Conservation (phyloP, 2,113 vertebrate genomes). For the Brachirus orientalis region DNA sequence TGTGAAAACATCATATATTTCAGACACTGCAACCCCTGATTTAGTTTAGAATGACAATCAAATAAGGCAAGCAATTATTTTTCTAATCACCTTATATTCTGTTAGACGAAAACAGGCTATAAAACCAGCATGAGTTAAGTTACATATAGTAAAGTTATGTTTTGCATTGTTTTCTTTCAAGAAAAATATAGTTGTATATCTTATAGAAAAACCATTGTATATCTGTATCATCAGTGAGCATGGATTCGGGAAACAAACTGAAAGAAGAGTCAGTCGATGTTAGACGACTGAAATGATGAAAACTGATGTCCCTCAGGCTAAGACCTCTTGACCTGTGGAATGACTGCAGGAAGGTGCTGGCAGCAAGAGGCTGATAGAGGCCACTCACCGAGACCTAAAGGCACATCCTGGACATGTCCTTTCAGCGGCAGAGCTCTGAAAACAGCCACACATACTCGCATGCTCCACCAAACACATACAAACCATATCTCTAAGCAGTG, state of each 20-base stretch:
- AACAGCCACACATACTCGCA: conserved; percentile 43
- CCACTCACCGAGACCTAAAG: conserved; percentile 63
- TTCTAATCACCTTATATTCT: no score
- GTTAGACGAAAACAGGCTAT: no score
- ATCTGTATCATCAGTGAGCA: conserved; percentile 1
- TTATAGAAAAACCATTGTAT: not conserved
- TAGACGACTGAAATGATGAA: conserved; percentile 47
- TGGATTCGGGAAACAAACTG: not conserved
- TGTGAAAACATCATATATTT: conserved; percentile 22
- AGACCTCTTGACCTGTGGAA: conserved; percentile 75
- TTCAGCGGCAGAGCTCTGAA: conserved; percentile 53
- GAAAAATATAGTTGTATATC: no score
- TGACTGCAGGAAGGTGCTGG: conserved; percentile 65
- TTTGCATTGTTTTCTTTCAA: no score
- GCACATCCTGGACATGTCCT: conserved; percentile 60
- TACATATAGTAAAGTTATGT: no score
- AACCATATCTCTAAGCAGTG: conserved; percentile 29
- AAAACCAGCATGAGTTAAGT: no score
- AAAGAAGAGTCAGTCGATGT: conserved; percentile 24
- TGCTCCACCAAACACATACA: not conserved
- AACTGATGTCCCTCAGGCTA: conserved; percentile 52
- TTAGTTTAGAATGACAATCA: no score
- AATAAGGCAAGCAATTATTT: no score
- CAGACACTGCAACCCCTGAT: not conserved
- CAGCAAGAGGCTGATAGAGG: conserved; percentile 67